phyloP scores from a whole-genome alignment of 2,797 vertebrate genomes.

The Loris lydekkerianus region DNA sequence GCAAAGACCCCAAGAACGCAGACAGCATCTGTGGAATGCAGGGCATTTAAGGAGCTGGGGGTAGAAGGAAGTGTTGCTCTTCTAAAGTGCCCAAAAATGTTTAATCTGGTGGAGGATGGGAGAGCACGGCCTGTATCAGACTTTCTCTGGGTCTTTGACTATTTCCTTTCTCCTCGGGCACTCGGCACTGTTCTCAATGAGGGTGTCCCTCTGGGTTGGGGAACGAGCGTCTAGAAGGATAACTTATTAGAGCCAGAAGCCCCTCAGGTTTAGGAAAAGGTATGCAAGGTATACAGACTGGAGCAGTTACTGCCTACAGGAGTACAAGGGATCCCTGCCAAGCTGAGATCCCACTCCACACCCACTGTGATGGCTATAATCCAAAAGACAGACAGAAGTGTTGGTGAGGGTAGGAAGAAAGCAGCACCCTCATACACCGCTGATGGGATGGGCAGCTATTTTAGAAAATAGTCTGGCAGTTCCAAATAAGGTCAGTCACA shows the following conservation, averaged over 20 bases:
- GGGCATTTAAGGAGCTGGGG: not conserved
- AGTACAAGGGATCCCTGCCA: not conserved
- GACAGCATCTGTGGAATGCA: not conserved
- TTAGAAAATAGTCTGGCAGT: not conserved
- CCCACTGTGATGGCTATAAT: not conserved
- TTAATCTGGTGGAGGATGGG: not conserved
- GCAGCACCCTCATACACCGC: not conserved
- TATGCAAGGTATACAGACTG: no score
- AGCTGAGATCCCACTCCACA: not conserved
- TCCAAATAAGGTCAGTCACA: not conserved
- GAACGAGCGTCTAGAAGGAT: not conserved
- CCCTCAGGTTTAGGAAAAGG: not conserved
- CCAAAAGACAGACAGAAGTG: not conserved
- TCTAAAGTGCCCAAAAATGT: not conserved
- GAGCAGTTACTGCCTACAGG: not conserved
- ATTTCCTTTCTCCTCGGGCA: not conserved
- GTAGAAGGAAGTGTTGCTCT: not conserved
- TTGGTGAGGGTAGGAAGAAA: not conserved
- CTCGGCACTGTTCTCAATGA: not conserved
- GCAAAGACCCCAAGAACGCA: not conserved
- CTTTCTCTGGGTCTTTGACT: not conserved
- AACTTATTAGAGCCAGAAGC: not conserved
- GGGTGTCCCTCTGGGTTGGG: not conserved
- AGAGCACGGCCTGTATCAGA: not conserved
- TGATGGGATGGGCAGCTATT: no score